These are phyloP conservation scores for Ariopsis seemanni DNA, from an alignment of 2,113 vertebrate genomes.

Conservation along the genomic window DNA sequence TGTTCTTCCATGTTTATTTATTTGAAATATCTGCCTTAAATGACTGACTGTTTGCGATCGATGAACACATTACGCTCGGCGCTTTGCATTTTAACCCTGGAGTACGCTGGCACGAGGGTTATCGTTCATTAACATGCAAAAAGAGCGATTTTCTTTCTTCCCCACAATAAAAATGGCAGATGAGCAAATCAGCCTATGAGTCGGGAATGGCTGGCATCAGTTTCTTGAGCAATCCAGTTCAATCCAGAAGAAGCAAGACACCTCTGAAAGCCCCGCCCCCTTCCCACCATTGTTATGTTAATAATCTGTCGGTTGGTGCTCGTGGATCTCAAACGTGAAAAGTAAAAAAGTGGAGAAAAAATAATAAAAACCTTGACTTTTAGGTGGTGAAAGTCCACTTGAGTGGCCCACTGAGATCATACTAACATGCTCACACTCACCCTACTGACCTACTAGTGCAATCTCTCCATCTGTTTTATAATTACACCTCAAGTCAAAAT, in stretches of 20 bases:
- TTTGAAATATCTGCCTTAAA: background rate
- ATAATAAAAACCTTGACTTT: background rate
- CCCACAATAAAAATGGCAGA: background rate
- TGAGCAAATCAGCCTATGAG: background rate
- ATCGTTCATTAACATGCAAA: background rate
- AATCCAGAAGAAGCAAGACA: no score
- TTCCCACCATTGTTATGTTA: no score
- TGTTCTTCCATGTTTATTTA: background rate
- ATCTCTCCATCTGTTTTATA: no score
- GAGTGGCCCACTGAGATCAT: background rate
- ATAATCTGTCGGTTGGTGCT: no score
- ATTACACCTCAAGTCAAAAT: no score
- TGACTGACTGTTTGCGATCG: no score
- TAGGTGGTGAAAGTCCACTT: background rate
- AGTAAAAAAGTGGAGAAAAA: no score
- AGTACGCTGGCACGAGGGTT: background rate
- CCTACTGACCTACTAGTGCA: background rate
- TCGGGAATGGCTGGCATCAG: background rate
- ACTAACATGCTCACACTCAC: background rate
- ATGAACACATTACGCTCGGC: no score
- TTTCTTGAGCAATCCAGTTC: background rate
- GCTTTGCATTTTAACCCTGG: background rate
- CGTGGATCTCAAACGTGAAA: no score
- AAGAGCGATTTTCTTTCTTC: background rate
- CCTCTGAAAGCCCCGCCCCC: background rate